Evolutionary conservation across 2,113 vertebrate species (phyloP).

Genomic region (Stictonetta naevosa): DNA sequence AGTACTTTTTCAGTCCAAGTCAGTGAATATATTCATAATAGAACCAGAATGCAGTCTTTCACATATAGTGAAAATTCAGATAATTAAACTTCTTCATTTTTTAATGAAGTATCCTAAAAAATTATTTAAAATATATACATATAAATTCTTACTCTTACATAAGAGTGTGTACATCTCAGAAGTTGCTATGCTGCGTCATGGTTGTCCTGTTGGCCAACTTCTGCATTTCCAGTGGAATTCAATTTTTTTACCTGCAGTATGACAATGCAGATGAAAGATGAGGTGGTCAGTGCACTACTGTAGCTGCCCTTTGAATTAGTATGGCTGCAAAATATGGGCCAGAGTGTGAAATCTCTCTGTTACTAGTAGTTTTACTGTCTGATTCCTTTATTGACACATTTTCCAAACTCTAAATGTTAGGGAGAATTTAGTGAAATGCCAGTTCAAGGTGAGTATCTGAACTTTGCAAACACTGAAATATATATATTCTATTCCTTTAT

Average conservation of each 20-base stretch:
- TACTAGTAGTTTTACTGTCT: not conserved
- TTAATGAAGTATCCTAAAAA: no score
- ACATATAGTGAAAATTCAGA: not conserved
- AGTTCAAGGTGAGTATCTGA: not conserved
- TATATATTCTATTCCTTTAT: not conserved
- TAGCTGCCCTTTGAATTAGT: not conserved
- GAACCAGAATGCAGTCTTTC: not conserved
- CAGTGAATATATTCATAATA: not conserved
- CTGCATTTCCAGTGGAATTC: not conserved
- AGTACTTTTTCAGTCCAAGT: not conserved
- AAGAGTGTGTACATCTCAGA: rapidly evolving
- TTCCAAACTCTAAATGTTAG: not conserved
- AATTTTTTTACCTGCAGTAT: not conserved
- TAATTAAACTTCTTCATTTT: not conserved
- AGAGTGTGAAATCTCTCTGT: not conserved
- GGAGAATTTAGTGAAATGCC: not conserved
- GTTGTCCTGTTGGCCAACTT: not conserved
- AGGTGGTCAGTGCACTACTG: not conserved
- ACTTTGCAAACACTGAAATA: not conserved
- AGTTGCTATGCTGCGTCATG: not conserved
- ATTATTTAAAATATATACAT: not conserved
- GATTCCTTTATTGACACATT: not conserved
- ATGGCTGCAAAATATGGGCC: not conserved
- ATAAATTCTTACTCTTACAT: not conserved
- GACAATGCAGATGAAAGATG: not conserved